A percentile compares a stretch with the other conserved stretches of the same genome.
Evolutionary conservation across 2,113 vertebrate species (phyloP).

Genomic region (Columba janthina): DNA sequence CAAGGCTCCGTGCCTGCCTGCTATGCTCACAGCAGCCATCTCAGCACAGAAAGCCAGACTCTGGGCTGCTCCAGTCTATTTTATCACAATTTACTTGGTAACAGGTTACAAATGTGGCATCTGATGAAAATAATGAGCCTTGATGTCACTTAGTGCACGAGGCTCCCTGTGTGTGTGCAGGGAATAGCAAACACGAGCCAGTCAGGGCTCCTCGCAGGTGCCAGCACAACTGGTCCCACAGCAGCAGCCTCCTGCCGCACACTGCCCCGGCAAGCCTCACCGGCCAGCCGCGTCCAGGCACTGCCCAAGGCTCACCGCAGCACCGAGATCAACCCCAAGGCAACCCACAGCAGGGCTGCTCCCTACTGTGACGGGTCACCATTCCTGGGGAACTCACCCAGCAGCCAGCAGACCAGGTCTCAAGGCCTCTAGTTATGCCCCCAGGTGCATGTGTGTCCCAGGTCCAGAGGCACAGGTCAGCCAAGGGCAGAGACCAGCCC

Average conservation of each 20-base stretch:
- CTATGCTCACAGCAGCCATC: conserved; percentile 8
- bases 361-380: not conserved
- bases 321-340: not conserved
- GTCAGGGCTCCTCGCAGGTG: conserved; percentile 13
- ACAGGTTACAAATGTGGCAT: conserved; percentile 94
- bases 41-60: conserved; percentile 67
- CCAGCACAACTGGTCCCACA: not conserved
- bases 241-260: not conserved
- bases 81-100: conserved; percentile 90
- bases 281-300: not conserved
- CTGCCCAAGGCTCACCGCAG: not conserved
- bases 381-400: not conserved
- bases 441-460: not conserved
- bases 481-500: not conserved
- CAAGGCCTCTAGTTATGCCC: not conserved
- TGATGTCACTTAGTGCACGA: conserved; percentile 88
- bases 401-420: not conserved
- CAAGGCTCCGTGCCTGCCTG: not conserved
- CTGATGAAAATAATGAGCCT: conserved; percentile 94
- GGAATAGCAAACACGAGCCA: conserved; percentile 82
- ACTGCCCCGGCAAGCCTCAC: not conserved
- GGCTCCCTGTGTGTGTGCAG: conserved; percentile 75
- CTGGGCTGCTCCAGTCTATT: conserved; percentile 81
- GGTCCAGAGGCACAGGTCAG: not conserved
- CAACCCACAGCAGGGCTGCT: not conserved